phyloP scores from a whole-genome alignment of 2,888 invertebrate genomes.

The Magallana nippona region DNA sequence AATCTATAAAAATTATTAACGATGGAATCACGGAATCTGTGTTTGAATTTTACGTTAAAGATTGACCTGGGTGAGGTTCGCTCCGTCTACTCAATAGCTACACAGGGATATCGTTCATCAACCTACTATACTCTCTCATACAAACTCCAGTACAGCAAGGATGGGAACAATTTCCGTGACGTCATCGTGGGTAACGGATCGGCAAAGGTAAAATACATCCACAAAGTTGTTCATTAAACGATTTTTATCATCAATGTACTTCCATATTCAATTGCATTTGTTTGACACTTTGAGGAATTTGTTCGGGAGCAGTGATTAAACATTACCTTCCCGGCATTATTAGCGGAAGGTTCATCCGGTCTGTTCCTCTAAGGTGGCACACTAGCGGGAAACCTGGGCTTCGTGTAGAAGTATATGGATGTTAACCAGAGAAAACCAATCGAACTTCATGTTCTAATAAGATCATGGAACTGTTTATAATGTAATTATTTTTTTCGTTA shows the following conservation, averaged over 20 bases:
- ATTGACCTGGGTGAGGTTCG: conserved; percentile 56
- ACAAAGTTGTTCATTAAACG: too few relatives aligned
- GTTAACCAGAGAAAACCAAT: conserved; percentile 34
- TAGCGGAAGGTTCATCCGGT: conserved; percentile 58
- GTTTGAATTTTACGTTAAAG: conserved; percentile 42
- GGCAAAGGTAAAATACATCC: neutral
- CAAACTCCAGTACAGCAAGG: conserved; percentile 56
- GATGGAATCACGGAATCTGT: too few relatives aligned
- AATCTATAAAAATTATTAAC: too few relatives aligned
- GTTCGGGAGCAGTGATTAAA: conserved; percentile 53
- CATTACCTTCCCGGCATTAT: conserved; percentile 51
- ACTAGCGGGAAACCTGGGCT: conserved; percentile 57
- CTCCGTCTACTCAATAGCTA: conserved; percentile 55
- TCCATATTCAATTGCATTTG: too few relatives aligned
- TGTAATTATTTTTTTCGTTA: too few relatives aligned
- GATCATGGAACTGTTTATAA: too few relatives aligned
- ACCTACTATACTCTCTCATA: conserved; percentile 57
- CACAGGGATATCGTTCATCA: conserved; percentile 56
- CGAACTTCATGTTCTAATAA: neutral
- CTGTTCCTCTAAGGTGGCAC: conserved; percentile 58
- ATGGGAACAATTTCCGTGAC: conserved; percentile 59
- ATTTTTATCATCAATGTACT: too few relatives aligned
- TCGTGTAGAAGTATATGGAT: conserved; percentile 61
- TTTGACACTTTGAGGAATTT: conserved; percentile 52
- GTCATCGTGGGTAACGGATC: conserved; percentile 35